Conservation (phyloP, 2,113 vertebrate species). For the Fregetta grallaria region DNA sequence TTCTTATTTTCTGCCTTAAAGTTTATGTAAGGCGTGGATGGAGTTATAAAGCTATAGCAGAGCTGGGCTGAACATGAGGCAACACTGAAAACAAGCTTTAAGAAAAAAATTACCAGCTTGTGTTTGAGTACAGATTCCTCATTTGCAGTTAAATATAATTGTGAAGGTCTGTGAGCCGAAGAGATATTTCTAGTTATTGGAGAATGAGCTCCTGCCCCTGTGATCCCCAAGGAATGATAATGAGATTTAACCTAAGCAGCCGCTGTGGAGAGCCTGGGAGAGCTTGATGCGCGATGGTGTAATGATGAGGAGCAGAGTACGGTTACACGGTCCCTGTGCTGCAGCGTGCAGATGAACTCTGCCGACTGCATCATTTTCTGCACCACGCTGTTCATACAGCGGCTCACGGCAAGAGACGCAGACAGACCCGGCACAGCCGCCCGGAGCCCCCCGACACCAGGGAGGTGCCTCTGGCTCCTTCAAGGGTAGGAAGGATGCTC, state of each 20-base stretch:
- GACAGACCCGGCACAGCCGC: accelerated
- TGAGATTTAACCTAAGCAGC: slow-evolving; percentile 50
- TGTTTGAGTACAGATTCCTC: slow-evolving; percentile 61
- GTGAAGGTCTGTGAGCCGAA: slow-evolving; percentile 50
- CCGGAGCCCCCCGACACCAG: accelerated
- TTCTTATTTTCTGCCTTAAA: neutral
- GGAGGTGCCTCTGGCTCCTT: neutral
- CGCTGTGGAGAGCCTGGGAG: neutral
- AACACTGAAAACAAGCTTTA: slow-evolving; percentile 19
- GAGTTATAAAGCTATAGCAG: neutral
- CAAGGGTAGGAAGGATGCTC: neutral
- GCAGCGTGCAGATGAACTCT: neutral
- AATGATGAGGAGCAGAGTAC: neutral
- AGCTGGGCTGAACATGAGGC: slow-evolving; percentile 36
- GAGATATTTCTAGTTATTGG: slow-evolving; percentile 57
- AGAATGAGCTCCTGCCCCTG: slow-evolving; percentile 45
- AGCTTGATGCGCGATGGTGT: neutral
- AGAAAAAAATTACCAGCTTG: slow-evolving; percentile 47
- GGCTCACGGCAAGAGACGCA: accelerated
- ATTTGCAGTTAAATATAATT: slow-evolving; percentile 67
- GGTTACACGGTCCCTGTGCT: neutral
- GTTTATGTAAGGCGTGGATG: neutral
- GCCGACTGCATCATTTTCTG: neutral
- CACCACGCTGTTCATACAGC: neutral
- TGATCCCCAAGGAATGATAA: slow-evolving; percentile 60